Conservation (phyloP, 2,888 invertebrate species). For the Creontiades dilutus region DNA sequence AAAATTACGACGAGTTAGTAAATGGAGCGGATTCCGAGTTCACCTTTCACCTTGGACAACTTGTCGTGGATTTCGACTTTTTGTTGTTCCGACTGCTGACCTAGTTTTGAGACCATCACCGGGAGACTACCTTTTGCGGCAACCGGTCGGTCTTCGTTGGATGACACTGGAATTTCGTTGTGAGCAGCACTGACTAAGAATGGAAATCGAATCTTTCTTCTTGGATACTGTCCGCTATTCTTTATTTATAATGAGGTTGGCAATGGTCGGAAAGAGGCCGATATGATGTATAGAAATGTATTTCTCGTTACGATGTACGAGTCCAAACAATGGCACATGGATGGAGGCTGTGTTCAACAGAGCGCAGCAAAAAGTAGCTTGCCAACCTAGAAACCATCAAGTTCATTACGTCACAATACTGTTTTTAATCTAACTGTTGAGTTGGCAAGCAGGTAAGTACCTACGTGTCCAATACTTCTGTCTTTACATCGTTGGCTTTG, state of each 20-base stretch:
- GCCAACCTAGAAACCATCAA: background rate
- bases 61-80: background rate
- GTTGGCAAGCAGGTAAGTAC: too few species aligned
- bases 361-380: background rate
- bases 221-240: background rate
- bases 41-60: constrained; percentile 36
- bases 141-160: background rate
- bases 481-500: too few species aligned
- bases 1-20: background rate
- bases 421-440: too few species aligned
- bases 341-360: constrained; percentile 16
- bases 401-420: background rate
- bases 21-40: background rate
- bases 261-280: background rate
- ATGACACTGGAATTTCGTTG: background rate
- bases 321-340: constrained; percentile 14
- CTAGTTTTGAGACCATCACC: constrained; percentile 1
- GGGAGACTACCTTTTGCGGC: background rate
- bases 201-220: background rate
- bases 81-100: background rate
- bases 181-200: background rate
- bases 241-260: constrained; percentile 22
- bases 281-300: background rate
- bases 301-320: background rate
- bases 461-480: too few species aligned